phyloP scores from a whole-genome alignment of 2,888 invertebrate species.

The Clanis bilineata region DNA sequence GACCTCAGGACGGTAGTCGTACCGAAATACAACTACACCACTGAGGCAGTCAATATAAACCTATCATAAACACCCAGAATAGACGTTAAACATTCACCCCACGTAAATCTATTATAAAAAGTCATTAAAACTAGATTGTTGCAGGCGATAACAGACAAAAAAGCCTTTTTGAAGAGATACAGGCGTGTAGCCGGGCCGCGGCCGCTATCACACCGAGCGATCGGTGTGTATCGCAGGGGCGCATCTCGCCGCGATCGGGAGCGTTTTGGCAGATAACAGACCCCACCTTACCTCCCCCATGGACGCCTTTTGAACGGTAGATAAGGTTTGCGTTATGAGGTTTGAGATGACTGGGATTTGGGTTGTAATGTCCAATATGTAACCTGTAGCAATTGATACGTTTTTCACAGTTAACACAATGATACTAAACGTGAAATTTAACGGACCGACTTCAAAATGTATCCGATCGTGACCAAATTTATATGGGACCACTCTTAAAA shows the following conservation, averaged over 20 bases:
- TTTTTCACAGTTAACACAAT: too few species aligned
- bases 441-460: too few species aligned
- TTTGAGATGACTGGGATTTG: too few species aligned
- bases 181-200: slow-evolving; percentile 51
- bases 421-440: too few species aligned
- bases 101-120: slow-evolving; percentile 57
- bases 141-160: slow-evolving; percentile 56
- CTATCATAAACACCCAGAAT: not conserved
- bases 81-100: slow-evolving; percentile 36
- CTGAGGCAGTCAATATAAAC: not conserved
- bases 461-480: too few species aligned
- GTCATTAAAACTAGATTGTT: slow-evolving; percentile 64
- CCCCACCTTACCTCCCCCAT: slow-evolving; percentile 31
- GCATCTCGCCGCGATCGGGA: slow-evolving; percentile 55
- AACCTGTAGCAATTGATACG: too few species aligned
- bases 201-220: slow-evolving; percentile 54
- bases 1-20: too few species aligned
- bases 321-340: slow-evolving; percentile 20
- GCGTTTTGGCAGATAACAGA: slow-evolving; percentile 62
- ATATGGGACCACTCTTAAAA: too few species aligned
- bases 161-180: slow-evolving; percentile 65
- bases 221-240: slow-evolving; percentile 51
- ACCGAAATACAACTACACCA: too few species aligned
- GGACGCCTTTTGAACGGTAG: slow-evolving; percentile 40
- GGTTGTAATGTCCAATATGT: too few species aligned